Conservation (phyloP, 2,113 vertebrate species). For the Solea solea region DNA sequence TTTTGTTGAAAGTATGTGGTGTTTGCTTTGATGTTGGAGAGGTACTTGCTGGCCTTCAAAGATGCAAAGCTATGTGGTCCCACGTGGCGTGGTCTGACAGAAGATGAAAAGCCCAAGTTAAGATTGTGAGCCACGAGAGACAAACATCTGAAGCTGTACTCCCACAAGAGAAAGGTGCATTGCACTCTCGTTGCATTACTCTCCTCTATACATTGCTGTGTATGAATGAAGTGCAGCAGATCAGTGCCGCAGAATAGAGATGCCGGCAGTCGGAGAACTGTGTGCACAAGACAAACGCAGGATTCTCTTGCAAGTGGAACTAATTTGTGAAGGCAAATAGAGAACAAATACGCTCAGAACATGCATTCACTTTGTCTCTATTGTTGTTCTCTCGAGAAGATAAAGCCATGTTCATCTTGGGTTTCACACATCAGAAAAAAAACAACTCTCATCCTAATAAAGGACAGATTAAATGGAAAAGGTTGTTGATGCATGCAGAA, state of each 20-base stretch:
- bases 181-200: background rate
- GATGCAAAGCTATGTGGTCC: conserved; percentile 19
- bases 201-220: conserved; percentile 1
- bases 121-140: conserved; percentile 33
- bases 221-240: conserved; percentile 5
- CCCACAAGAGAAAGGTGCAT: conserved; percentile 43
- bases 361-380: background rate
- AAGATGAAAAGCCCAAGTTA: conserved; percentile 57
- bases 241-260: background rate
- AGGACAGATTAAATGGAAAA: background rate
- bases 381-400: background rate
- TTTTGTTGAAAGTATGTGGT: conserved; percentile 32
- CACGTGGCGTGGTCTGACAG: conserved; percentile 42
- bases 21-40: conserved; percentile 67
- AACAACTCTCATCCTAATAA: too few species aligned
- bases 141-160: conserved; percentile 48
- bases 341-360: background rate
- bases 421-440: too few species aligned
- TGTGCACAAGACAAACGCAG: too few species aligned
- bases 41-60: conserved; percentile 65
- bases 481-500: background rate
- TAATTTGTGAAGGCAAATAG: conserved; percentile 24
- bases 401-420: too few species aligned
- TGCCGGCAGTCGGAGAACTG: background rate
- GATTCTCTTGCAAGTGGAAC: background rate